Evolutionary conservation across 2,888 invertebrate genomes (phyloP), one percentile per base, ranked within the genome.

Genomic region (Trachelus iudaicus): DNA sequence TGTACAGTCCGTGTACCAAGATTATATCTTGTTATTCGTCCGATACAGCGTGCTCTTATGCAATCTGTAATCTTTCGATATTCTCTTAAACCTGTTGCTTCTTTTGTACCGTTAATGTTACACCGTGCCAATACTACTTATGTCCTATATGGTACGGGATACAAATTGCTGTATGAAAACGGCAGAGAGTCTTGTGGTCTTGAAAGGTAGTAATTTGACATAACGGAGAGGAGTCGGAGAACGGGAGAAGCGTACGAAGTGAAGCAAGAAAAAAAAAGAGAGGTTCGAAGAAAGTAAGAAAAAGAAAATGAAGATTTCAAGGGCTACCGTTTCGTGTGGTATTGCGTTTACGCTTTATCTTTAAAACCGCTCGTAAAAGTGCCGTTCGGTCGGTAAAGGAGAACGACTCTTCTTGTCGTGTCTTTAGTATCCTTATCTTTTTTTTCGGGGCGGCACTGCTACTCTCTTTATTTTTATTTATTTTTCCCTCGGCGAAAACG

Each of bases 191-290:
- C 40, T 40, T 15, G 15, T 56, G 56, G 2, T 71, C 30, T 31
- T 34, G 71, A 71, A 71, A 71, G 71, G 71, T 71, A 71, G 71
- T 23, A 71, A 71, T 71, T 71, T 71, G 71, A 71, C 71, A 33
- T 71, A 71, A 71, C 71, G 71, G 71, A 31, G 56, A 56, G 56
- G 6, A 23, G 56, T 2, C 23, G 15, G 23, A 23, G 56, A 56
- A 23, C 56, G 9, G 56, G 56, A 23, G 23, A 2, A 23, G 23
- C 23, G 6, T 56, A 9, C 56, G 23, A 23, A 9, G 56, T 9
- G 56, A 56, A 23, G 56, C 9, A 15, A 23, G 23, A 40, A 40
- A 40, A 4, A 56, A 56, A 23, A 1, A 23, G 9, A 56, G 15
- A 40, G 40, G 40, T 15, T 15, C 0, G 1, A 56, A 56, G 15